A percentile compares a stretch with the other conserved stretches of the same genome.
Conservation (phyloP, 2,888 invertebrate genomes). For the Melipona beecheii region DNA sequence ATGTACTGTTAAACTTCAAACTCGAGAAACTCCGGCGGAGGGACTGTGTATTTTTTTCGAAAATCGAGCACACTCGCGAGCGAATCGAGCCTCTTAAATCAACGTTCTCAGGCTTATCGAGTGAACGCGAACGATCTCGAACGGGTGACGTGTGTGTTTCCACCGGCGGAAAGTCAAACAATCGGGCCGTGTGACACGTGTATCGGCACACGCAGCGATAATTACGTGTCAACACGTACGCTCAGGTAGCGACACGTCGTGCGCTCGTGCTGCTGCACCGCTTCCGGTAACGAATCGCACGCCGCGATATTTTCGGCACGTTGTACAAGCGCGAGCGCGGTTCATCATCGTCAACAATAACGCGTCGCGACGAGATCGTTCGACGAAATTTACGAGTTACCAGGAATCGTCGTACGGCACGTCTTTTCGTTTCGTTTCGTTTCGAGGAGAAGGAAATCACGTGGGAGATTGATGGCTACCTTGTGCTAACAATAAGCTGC, state of each 20-base stretch:
- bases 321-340: conserved; percentile 3
- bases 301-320: conserved; percentile 12
- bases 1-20: no score
- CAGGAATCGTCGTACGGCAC: background rate
- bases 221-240: conserved; percentile 68
- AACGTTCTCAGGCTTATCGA: conserved; percentile 2
- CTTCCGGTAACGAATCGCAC: conserved; percentile 2
- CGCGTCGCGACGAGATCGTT: conserved; percentile 4
- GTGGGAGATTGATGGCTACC: background rate
- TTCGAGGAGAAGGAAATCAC: background rate
- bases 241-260: conserved; percentile 32
- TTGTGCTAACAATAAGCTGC: background rate
- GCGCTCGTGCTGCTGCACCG: background rate
- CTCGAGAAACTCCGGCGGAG: no score
- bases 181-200: conserved; percentile 65
- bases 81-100: no score
- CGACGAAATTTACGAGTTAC: conserved; percentile 10
- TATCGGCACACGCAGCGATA: conserved; percentile 58
- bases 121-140: conserved; percentile 6
- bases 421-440: conserved; percentile 4
- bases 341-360: background rate
- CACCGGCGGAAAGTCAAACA: conserved; percentile 46
- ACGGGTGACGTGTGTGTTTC: conserved; percentile 1
- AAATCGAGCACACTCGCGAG: background rate
- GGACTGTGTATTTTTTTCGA: background rate